These are phyloP conservation scores for Drosophila recens DNA, from an alignment of 2,888 invertebrate species.

Conservation along the genomic window DNA sequence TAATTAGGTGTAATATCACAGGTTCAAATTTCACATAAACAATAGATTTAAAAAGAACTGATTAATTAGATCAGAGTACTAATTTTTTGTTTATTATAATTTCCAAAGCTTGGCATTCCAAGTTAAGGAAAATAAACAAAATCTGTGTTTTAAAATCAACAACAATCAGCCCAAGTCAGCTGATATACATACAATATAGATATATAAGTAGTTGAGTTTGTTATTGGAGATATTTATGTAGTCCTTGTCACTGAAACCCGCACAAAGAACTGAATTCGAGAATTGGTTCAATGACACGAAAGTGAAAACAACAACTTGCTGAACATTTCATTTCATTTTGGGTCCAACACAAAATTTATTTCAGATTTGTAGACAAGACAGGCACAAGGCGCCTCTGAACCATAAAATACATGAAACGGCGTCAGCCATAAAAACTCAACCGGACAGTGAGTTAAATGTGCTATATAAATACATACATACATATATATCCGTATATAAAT, in stretches of 20 bases:
- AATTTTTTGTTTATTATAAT: constrained; percentile 24
- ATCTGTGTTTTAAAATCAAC: constrained; percentile 41
- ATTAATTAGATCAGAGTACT: background rate
- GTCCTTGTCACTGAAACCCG: constrained; percentile 45
- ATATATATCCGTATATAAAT: constrained; percentile 12
- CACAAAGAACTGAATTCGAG: constrained; percentile 21
- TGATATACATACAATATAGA: constrained; percentile 3
- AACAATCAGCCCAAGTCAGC: constrained; percentile 31
- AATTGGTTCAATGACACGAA: constrained; percentile 69
- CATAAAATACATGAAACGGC: constrained; percentile 68
- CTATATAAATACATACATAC: background rate
- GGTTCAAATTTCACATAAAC: background rate
- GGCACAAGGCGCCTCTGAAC: constrained; percentile 52
- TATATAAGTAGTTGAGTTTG: constrained; percentile 1
- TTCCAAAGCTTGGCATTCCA: constrained; percentile 23
- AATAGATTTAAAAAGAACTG: background rate
- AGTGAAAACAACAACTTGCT: constrained; percentile 31
- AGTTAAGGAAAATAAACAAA: constrained; percentile 34
- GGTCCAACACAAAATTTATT: constrained; percentile 32
- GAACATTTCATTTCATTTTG: constrained; percentile 47
- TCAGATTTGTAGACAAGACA: constrained; percentile 59
- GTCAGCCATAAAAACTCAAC: constrained; percentile 57
- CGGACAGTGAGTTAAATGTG: constrained; percentile 28
- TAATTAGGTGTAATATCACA: background rate
- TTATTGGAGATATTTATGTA: constrained; percentile 17